phyloP scores from a whole-genome alignment of 1,140 invertebrate genomes.

The Epicauta chinensis region DNA sequence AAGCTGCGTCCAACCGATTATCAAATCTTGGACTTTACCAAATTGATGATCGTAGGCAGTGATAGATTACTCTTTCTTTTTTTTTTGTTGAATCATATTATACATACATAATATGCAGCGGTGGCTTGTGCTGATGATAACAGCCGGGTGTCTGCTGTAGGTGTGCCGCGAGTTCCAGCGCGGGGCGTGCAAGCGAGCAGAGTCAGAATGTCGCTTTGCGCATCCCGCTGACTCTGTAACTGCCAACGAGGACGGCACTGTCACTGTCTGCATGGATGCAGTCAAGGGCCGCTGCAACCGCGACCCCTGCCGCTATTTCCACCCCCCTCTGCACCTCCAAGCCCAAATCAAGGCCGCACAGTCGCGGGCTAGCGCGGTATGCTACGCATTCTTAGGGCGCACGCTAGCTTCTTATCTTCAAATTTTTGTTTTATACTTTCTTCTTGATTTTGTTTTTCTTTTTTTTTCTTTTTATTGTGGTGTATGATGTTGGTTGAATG shows the following conservation, averaged over 20 bases:
- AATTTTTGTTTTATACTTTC: constrained; percentile 39
- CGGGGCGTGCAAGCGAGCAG: constrained; percentile 92
- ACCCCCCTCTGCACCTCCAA: constrained; percentile 96
- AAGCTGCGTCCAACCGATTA: constrained; percentile 11
- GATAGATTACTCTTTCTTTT: no score
- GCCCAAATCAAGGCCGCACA: constrained; percentile 96
- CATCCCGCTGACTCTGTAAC: constrained; percentile 91
- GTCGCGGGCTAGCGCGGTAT: constrained; percentile 92
- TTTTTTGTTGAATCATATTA: no score
- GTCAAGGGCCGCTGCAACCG: constrained; percentile 94
- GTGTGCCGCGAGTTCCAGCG: constrained; percentile 98
- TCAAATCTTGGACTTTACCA: background rate
- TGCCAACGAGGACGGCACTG: constrained; percentile 89
- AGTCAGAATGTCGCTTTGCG: constrained; percentile 95
- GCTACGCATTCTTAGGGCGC: constrained; percentile 55
- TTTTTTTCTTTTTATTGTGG: constrained; percentile 26
- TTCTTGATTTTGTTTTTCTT: constrained; percentile 31
- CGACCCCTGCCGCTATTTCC: constrained; percentile 95
- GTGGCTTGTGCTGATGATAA: constrained; percentile 35
- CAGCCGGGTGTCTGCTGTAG: constrained; percentile 54
- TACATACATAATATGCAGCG: constrained; percentile 27
- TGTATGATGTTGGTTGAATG: no score
- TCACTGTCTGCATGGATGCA: constrained; percentile 98
- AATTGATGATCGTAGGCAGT: no score
- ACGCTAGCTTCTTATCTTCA: constrained; percentile 32